Evolutionary conservation across 2,888 invertebrate species (phyloP).

Genomic region (Sphinx pinastri): DNA sequence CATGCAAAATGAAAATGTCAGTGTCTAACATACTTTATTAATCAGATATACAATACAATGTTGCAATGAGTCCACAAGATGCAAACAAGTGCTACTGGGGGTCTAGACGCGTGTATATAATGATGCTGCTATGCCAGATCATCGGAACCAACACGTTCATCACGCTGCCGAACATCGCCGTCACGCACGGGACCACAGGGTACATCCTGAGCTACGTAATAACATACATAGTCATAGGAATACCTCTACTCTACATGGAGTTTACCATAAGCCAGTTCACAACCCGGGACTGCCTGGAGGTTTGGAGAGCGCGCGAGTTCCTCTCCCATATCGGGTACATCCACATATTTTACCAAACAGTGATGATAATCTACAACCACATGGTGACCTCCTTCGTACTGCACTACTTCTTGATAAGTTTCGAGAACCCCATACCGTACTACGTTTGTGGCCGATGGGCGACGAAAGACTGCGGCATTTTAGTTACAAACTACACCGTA

Average conservation of each 20-base stretch:
- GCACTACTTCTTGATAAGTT: conserved; percentile 72
- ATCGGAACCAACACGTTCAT: conserved; percentile 51
- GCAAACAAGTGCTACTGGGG: conserved; percentile 35
- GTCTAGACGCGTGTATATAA: conserved; percentile 46
- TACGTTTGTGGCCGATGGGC: conserved; percentile 64
- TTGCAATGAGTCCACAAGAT: neutral
- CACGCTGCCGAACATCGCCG: conserved; percentile 50
- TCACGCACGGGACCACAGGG: conserved; percentile 55
- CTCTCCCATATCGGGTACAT: conserved; percentile 67
- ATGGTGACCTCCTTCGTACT: conserved; percentile 54
- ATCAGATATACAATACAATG: neutral
- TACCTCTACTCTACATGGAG: conserved; percentile 73
- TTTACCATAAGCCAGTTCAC: conserved; percentile 70
- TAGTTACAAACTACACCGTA: conserved; percentile 59
- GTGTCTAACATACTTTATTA: neutral
- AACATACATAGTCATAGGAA: conserved; percentile 56
- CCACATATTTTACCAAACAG: conserved; percentile 58
- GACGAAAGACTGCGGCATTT: conserved; percentile 53
- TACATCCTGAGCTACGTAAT: conserved; percentile 47
- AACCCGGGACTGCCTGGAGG: conserved; percentile 63
- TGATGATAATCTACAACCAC: conserved; percentile 56
- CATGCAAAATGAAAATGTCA: conserved; percentile 6
- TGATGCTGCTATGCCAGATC: conserved; percentile 55
- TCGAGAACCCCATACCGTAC: conserved; percentile 68
- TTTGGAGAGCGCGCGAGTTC: conserved; percentile 65